phyloP scores from a whole-genome alignment of 2,113 vertebrate species.

The Tricholaema leucomelas region DNA sequence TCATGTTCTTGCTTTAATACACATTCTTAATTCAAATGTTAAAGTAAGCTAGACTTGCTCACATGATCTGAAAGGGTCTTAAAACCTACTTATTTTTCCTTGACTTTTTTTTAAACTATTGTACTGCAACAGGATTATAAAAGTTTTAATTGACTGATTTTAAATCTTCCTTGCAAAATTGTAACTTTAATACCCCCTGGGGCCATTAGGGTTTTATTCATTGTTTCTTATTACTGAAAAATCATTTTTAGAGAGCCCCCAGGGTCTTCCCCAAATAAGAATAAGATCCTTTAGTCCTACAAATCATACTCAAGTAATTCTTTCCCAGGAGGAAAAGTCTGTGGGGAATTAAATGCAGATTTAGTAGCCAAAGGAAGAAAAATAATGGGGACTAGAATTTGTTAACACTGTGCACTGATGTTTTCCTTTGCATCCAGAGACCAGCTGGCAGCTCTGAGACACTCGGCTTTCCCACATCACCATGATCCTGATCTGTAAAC shows the following conservation, averaged over 20 bases:
- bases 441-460: not conserved
- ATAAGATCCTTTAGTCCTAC: slow-evolving; percentile 31
- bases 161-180: slow-evolving; percentile 25
- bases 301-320: slow-evolving; percentile 21
- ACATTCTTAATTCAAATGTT: not conserved
- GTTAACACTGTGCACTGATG: not conserved
- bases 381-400: not conserved
- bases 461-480: not conserved
- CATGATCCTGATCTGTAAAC: not conserved
- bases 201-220: slow-evolving; percentile 26
- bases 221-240: slow-evolving; percentile 42
- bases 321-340: not conserved
- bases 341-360: not conserved
- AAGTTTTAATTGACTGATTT: slow-evolving; percentile 32
- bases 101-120: not conserved
- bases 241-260: not conserved
- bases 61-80: not conserved
- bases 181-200: slow-evolving; percentile 19
- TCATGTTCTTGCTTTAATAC: not conserved
- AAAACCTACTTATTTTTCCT: not conserved
- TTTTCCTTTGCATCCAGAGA: not conserved
- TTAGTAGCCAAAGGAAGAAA: not conserved
- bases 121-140: slow-evolving; percentile 1
- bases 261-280: not conserved
- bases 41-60: not conserved